These are phyloP conservation scores for Macrotrachela quadricornifera DNA, from an alignment of 1,140 invertebrate species.

Conservation along the genomic window DNA sequence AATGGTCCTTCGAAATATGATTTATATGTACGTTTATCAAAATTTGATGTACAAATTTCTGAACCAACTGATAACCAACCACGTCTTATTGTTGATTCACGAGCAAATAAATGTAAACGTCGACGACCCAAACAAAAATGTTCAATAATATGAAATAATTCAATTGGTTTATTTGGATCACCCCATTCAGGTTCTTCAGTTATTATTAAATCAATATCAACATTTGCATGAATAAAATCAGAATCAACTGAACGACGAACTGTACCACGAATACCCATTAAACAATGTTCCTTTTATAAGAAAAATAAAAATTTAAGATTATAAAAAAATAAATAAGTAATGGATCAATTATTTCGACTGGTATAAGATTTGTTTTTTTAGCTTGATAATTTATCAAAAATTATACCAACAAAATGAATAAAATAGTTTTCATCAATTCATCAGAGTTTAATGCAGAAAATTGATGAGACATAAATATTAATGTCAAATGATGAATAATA, in stretches of 20 bases:
- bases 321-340: too few species aligned
- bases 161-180: slow-evolving; percentile 73
- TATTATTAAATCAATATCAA: slow-evolving; percentile 92
- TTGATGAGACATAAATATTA: too few species aligned
- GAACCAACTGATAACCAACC: slow-evolving; percentile 87
- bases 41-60: slow-evolving; percentile 81
- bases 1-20: slow-evolving; percentile 49
- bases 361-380: too few species aligned
- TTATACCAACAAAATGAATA: too few species aligned
- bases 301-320: slow-evolving; percentile 12
- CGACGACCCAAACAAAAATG: slow-evolving; percentile 84
- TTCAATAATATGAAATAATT: slow-evolving; percentile 96
- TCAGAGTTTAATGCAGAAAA: too few species aligned
- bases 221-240: slow-evolving; percentile 93
- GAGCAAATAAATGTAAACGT: slow-evolving; percentile 71
- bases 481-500: too few species aligned
- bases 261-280: slow-evolving; percentile 97
- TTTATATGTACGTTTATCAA: slow-evolving; percentile 65
- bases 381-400: too few species aligned
- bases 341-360: slow-evolving; percentile 9
- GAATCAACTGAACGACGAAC: slow-evolving; percentile 81
- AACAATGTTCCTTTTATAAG: slow-evolving; percentile 59
- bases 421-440: too few species aligned
- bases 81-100: slow-evolving; percentile 75
- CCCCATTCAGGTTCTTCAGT: slow-evolving; percentile 86